Percentiles rank a stretch among this genome's conserved stretches.
Evolutionary conservation across 53 echinoderm and acorn worm genomes (phyloP).

Genomic region (Zoroaster sp.): DNA sequence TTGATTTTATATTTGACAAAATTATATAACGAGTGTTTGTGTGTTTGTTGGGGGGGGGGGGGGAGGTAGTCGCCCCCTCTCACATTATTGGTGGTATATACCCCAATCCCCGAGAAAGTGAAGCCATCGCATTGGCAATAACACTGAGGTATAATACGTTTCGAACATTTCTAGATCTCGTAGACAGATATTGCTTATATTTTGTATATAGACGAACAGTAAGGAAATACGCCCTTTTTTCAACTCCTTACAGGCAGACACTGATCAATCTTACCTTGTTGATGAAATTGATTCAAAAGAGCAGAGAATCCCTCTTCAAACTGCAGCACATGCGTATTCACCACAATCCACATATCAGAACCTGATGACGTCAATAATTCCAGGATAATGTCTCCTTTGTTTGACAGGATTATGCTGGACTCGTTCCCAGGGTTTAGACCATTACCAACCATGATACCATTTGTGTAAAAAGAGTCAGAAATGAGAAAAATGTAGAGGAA

Average conservation of each 20-base stretch:
- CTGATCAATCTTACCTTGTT: neutral
- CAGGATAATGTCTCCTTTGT: neutral
- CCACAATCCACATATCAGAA: slow-evolving; percentile 1
- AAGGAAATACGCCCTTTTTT: neutral
- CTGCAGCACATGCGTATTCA: neutral
- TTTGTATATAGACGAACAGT: neutral
- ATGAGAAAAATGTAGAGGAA: neutral
- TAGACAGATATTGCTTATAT: too few relatives aligned
- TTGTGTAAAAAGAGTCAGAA: neutral
- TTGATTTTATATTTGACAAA: too few relatives aligned
- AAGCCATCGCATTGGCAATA: too few relatives aligned
- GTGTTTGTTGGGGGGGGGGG: too few relatives aligned
- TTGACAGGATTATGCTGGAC: neutral
- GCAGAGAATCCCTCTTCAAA: slow-evolving; percentile 15
- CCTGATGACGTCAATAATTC: slow-evolving; percentile 15
- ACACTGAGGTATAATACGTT: too few relatives aligned
- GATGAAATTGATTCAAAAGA: neutral
- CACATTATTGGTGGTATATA: too few relatives aligned
- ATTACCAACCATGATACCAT: slow-evolving; percentile 10
- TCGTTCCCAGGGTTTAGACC: neutral
- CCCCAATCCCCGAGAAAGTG: too few relatives aligned
- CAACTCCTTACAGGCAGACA: neutral
- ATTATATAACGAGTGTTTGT: too few relatives aligned
- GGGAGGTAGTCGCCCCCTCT: too few relatives aligned
- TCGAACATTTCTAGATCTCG: too few relatives aligned